A percentile compares a stretch with the other conserved stretches of the same genome.
These are phyloP conservation scores for Lethocerus indicus DNA, from an alignment of 1,140 invertebrate genomes.

Conservation along the genomic window DNA sequence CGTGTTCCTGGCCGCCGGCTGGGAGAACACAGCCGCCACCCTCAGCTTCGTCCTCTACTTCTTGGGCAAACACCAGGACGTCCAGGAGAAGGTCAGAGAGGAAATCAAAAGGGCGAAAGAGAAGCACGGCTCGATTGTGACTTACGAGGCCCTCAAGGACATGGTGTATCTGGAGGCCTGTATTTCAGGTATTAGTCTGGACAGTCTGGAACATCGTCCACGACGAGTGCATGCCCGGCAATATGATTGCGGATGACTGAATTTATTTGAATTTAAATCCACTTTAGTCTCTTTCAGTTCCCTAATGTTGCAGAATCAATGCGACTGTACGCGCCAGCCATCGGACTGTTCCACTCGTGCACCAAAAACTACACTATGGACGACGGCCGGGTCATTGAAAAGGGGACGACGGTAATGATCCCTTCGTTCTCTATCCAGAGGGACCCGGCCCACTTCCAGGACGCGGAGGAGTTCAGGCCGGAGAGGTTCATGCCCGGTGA, in stretches of 20 bases:
- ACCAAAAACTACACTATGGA: constrained; percentile 23
- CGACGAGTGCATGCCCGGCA: too few species aligned
- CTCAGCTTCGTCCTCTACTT: constrained; percentile 27
- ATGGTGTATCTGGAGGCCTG: constrained; percentile 24
- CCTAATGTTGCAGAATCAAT: constrained; percentile 32
- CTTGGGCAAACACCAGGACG: constrained; percentile 30
- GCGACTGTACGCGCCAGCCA: constrained; percentile 30
- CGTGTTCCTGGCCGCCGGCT: constrained; percentile 33
- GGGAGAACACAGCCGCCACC: constrained; percentile 34
- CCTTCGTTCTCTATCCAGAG: constrained; percentile 24
- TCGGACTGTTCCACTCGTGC: constrained; percentile 26
- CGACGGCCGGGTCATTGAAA: constrained; percentile 1
- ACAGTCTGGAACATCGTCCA: too few species aligned
- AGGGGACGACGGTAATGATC: constrained; percentile 21
- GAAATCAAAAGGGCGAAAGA: constrained; percentile 32
- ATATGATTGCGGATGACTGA: too few species aligned
- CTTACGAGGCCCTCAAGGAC: constrained; percentile 18
- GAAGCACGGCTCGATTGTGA: constrained; percentile 23
- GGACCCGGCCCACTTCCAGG: constrained; percentile 19
- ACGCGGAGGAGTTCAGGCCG: constrained; percentile 23
- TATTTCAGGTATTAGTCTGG: constrained; percentile 37
- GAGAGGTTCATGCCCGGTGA: constrained; percentile 28
- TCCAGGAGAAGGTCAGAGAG: constrained; percentile 34
- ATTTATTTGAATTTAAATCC: too few species aligned
- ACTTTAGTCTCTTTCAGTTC: too few species aligned